Conservation (phyloP, 1,140 invertebrate genomes). For the Ceratosolen fusciceps region DNA sequence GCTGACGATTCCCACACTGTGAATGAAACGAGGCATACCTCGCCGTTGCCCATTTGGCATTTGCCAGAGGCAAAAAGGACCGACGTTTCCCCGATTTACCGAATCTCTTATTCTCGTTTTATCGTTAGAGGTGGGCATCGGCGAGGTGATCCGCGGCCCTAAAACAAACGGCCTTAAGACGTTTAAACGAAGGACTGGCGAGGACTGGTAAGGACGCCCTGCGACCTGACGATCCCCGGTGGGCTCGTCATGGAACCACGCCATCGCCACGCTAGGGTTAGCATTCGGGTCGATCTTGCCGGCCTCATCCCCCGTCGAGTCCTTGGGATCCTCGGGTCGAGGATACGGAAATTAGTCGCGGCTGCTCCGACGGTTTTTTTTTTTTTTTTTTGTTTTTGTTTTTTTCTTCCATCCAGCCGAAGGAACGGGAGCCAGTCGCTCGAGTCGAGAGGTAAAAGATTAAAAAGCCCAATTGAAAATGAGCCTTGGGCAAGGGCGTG, state of each 20-base stretch:
- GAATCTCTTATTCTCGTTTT: not conserved
- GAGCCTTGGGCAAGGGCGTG: not conserved
- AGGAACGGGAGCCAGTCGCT: not conserved
- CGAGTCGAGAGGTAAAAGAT: not conserved
- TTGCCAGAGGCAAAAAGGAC: no score
- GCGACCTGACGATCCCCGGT: no score
- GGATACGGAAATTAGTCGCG: not conserved
- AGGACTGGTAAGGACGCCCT: no score
- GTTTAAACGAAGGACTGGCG: no score
- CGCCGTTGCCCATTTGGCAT: not conserved
- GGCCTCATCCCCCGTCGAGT: not conserved
- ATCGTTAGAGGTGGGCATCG: not conserved
- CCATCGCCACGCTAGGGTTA: not conserved
- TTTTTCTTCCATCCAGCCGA: no score
- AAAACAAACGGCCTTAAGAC: no score
- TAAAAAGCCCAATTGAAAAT: not conserved
- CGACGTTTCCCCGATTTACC: not conserved
- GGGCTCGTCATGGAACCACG: no score
- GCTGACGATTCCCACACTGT: constrained; percentile 10
- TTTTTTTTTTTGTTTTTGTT: not conserved
- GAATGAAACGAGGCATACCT: constrained; percentile 5
- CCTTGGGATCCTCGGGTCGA: not conserved
- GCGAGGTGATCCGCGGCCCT: no score
- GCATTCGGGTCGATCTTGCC: not conserved
- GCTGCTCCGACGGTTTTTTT: not conserved